Evolutionary conservation across 1,140 invertebrate genomes (phyloP).

Genomic region (Musca vetustissima): DNA sequence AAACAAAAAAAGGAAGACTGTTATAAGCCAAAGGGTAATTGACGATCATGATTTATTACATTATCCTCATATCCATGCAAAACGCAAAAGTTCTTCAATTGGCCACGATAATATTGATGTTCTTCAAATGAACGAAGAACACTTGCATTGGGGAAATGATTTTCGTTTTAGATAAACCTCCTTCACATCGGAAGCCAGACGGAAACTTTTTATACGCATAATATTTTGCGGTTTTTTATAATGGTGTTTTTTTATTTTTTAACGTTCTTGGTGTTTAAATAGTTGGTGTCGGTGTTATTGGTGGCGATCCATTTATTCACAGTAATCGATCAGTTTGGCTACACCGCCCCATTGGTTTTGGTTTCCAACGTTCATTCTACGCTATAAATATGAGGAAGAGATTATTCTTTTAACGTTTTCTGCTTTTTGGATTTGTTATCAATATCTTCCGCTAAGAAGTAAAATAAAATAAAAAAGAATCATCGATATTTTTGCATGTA

Average conservation of each 20-base stretch:
- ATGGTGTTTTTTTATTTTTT: no score
- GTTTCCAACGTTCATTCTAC: no score
- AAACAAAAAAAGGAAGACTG: neutral
- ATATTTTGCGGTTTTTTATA: neutral
- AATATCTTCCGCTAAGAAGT: constrained; percentile 4
- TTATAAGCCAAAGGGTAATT: constrained; percentile 23
- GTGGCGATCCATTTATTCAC: constrained; percentile 1
- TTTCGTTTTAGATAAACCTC: constrained; percentile 11
- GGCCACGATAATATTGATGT: no score
- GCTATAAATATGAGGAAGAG: no score
- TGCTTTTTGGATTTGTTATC: constrained; percentile 8
- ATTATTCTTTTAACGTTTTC: neutral
- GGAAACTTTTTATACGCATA: constrained; percentile 18
- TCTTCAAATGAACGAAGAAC: neutral
- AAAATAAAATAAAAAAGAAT: constrained; percentile 9
- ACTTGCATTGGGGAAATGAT: neutral
- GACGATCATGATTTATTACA: constrained; percentile 22
- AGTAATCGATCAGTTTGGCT: constrained; percentile 21
- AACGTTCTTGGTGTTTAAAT: neutral
- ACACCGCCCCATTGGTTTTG: constrained; percentile 18
- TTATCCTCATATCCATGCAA: neutral
- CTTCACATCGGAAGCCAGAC: neutral
- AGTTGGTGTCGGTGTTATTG: neutral
- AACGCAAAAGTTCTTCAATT: no score
- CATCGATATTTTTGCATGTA: no score